phyloP scores from a whole-genome alignment of 2,113 vertebrate genomes.

The Acrocephalus arundinaceus region DNA sequence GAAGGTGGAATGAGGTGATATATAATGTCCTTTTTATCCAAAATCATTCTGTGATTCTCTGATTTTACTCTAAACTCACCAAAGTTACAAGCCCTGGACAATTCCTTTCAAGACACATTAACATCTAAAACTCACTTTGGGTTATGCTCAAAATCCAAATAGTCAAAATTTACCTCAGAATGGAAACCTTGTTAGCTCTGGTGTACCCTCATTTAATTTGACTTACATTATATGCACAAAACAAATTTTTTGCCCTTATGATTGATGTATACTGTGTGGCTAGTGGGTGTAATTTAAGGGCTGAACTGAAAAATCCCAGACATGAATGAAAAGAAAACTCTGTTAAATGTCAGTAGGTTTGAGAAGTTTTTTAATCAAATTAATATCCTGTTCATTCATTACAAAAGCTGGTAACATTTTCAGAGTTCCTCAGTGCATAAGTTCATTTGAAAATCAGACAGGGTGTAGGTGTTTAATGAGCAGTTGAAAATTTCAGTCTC shows the following conservation, averaged over 20 bases:
- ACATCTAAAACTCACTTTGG: neutral
- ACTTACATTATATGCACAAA: neutral
- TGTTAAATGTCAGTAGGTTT: accelerated
- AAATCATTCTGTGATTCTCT: neutral
- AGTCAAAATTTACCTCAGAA: neutral
- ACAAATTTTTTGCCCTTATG: neutral
- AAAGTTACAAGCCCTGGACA: neutral
- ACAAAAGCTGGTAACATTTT: neutral
- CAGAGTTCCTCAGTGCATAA: neutral
- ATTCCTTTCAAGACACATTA: neutral
- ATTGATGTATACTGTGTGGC: neutral
- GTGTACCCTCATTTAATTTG: neutral
- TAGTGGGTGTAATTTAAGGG: neutral
- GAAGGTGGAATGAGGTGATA: accelerated
- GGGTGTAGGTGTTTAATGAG: neutral
- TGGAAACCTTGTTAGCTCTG: neutral
- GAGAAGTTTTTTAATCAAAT: neutral
- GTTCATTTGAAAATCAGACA: neutral
- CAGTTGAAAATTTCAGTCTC: neutral
- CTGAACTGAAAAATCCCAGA: neutral
- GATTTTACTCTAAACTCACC: neutral
- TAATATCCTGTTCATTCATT: neutral
- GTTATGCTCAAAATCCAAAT: neutral
- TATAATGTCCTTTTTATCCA: accelerated
- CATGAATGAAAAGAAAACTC: neutral